A percentile compares a stretch with the other conserved stretches of the same genome.
Evolutionary conservation across 1,140 invertebrate genomes (phyloP).

Genomic region (Zaprionus vittiger): DNA sequence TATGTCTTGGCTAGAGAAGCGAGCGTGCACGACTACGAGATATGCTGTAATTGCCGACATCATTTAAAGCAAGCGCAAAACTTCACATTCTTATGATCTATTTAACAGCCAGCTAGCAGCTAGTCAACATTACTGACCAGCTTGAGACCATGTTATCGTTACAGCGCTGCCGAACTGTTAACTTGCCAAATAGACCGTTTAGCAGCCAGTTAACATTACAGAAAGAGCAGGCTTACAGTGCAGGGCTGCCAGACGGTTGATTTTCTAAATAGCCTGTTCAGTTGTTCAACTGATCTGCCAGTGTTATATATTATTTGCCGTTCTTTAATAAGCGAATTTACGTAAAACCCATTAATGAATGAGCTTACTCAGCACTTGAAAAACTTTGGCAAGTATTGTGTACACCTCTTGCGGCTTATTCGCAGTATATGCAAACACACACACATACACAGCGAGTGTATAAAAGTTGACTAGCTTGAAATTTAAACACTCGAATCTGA

Average conservation of each 20-base stretch:
- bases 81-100: not conserved
- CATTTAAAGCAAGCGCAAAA: not conserved
- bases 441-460: not conserved
- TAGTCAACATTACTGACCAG: not conserved
- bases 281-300: not conserved
- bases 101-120: not conserved
- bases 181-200: too few species aligned
- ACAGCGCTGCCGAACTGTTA: too few species aligned
- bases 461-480: slow-evolving; percentile 57
- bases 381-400: not conserved
- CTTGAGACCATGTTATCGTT: too few species aligned
- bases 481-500: slow-evolving; percentile 66
- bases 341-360: not conserved
- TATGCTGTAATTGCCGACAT: not conserved
- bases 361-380: not conserved
- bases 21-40: not conserved
- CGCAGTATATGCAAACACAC: not conserved
- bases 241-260: not conserved
- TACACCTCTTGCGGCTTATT: not conserved
- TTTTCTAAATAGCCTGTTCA: not conserved
- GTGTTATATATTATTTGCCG: not conserved
- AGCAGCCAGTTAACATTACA: too few species aligned
- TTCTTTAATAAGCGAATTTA: not conserved
- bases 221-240: too few species aligned
- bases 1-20: not conserved